These are phyloP conservation scores for Hirudo medicinalis DNA, from an alignment of 1,140 invertebrate genomes.

Conservation along the genomic window DNA sequence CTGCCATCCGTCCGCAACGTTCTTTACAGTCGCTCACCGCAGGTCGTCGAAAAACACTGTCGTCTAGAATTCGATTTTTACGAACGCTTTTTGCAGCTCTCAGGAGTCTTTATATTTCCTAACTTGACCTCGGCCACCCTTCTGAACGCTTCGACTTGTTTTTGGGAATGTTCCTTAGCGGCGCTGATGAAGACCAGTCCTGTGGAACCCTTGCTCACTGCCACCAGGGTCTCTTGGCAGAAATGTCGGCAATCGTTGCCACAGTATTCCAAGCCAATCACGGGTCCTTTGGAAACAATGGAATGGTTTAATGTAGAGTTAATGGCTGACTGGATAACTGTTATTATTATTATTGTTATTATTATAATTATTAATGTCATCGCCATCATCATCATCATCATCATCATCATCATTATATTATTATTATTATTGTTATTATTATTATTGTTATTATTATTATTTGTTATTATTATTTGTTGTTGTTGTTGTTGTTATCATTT, in stretches of 20 bases:
- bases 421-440: no score
- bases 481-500: no score
- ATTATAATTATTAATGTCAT: not conserved
- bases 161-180: conserved; percentile 28
- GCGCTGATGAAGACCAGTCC: conserved; percentile 41
- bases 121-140: conserved; percentile 10
- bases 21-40: no score
- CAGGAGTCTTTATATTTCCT: not conserved
- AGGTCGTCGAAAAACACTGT: no score
- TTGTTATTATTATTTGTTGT: no score
- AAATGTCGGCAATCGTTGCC: conserved; percentile 33
- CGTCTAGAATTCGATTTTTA: no score
- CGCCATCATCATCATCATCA: not conserved
- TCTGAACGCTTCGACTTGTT: conserved; percentile 41
- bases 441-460: no score
- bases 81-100: not conserved
- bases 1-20: no score
- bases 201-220: conserved; percentile 38
- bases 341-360: not conserved
- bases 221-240: conserved; percentile 36
- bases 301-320: no score
- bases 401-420: not conserved
- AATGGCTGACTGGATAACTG: not conserved
- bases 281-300: conserved; percentile 30
- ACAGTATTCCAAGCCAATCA: conserved; percentile 43